Evolutionary conservation across 2,797 vertebrate genomes (phyloP).

Genomic region (Ibycter americanus): DNA sequence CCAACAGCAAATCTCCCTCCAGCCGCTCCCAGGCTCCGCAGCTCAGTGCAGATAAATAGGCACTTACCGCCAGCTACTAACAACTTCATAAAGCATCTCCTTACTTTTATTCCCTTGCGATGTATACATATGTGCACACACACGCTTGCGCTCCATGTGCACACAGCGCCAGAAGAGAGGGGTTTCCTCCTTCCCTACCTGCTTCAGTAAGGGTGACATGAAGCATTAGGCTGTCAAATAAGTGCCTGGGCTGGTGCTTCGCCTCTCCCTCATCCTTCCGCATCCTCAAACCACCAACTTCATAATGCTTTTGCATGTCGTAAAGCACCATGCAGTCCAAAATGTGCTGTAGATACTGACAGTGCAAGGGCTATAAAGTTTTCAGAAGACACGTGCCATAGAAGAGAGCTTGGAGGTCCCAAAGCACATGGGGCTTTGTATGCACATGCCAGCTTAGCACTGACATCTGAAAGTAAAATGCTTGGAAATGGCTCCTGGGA

Average conservation of each 20-base stretch:
- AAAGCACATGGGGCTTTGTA: rapidly evolving
- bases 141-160: rapidly evolving
- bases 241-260: not conserved
- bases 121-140: no score
- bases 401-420: not conserved
- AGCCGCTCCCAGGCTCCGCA: not conserved
- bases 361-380: not conserved
- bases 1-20: not conserved
- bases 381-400: not conserved
- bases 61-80: not conserved
- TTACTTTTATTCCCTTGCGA: not conserved
- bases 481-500: not conserved
- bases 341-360: rapidly evolving
- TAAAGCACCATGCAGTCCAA: not conserved
- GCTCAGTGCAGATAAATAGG: not conserved
- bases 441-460: not conserved
- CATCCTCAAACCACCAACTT: not conserved
- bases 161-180: not conserved
- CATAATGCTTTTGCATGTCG: rapidly evolving
- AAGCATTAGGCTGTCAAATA: not conserved
- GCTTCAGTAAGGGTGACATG: not conserved
- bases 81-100: not conserved
- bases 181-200: not conserved
- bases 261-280: not conserved
- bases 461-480: not conserved